A percentile compares a stretch with the other conserved stretches of the same genome.
Conservation (phyloP, 2,888 invertebrate genomes). For the Achlya flavicornis region DNA sequence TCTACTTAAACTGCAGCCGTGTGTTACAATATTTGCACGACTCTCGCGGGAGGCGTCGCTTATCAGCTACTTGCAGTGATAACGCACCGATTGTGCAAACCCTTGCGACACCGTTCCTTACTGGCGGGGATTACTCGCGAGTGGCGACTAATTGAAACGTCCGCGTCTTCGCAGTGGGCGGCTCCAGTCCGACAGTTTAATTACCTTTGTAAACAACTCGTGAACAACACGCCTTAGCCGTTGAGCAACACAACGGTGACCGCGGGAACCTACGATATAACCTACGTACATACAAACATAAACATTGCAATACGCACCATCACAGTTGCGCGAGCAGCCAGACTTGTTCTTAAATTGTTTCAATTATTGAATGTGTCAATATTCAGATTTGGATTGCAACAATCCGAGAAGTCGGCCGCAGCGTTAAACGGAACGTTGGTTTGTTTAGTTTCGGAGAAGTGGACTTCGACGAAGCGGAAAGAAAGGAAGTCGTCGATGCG, state of each 20-base stretch:
- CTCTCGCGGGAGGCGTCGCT: slow-evolving; percentile 41
- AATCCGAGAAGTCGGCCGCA: slow-evolving; percentile 18
- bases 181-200: slow-evolving; percentile 56
- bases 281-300: slow-evolving; percentile 35
- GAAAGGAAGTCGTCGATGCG: slow-evolving; percentile 59
- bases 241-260: slow-evolving; percentile 59
- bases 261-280: slow-evolving; percentile 50
- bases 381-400: slow-evolving; percentile 28
- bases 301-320: slow-evolving; percentile 39
- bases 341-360: slow-evolving; percentile 33
- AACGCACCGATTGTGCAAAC: slow-evolving; percentile 47
- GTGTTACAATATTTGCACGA: slow-evolving; percentile 53
- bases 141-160: slow-evolving; percentile 66
- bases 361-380: slow-evolving; percentile 7
- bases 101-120: slow-evolving; percentile 44
- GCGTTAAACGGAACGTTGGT: slow-evolving; percentile 27
- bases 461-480: slow-evolving; percentile 60
- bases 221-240: slow-evolving; percentile 43
- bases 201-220: slow-evolving; percentile 62
- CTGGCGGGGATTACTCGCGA: slow-evolving; percentile 41
- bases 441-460: slow-evolving; percentile 58
- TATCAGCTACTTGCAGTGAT: slow-evolving; percentile 43
- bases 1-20: slow-evolving; percentile 34
- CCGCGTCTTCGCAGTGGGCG: slow-evolving; percentile 58
- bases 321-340: slow-evolving; percentile 23